Percentiles rank a stretch among this genome's conserved stretches.
Evolutionary conservation across 2,888 invertebrate genomes (phyloP).

Genomic region (Acronicta leporina): DNA sequence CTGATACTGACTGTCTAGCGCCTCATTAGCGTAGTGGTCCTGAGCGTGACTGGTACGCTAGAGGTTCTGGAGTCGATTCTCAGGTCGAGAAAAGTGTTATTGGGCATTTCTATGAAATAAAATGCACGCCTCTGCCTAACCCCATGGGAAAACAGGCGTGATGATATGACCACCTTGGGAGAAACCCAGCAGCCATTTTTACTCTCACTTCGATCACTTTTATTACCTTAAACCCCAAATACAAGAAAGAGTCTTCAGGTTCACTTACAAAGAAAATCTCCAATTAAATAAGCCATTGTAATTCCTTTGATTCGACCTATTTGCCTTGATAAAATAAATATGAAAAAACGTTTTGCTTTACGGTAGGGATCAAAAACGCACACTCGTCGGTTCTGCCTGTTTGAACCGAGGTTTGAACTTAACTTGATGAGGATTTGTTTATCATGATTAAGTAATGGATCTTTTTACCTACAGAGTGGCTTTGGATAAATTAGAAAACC

Average conservation of each 20-base stretch:
- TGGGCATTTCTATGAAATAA: no score
- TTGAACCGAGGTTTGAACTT: constrained; percentile 38
- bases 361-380: constrained; percentile 53
- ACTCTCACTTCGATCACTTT: constrained; percentile 16
- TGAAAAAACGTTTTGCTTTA: constrained; percentile 35
- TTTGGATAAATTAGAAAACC: background rate
- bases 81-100: no score
- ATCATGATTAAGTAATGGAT: constrained; percentile 49
- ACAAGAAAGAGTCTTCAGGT: constrained; percentile 47
- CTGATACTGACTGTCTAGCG: no score
- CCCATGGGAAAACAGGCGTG: no score
- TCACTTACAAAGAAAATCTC: constrained; percentile 57
- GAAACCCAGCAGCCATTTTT: constrained; percentile 10
- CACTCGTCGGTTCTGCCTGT: constrained; percentile 54
- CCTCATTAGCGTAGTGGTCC: no score
- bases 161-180: no score
- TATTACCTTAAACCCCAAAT: constrained; percentile 25
- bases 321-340: constrained; percentile 58
- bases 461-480: constrained; percentile 8
- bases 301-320: constrained; percentile 66
- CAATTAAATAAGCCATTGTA: constrained; percentile 67
- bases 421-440: constrained; percentile 40
- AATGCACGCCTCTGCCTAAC: no score
- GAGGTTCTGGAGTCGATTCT: no score
- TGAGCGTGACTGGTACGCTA: no score